Evolutionary conservation across 2,888 invertebrate genomes (phyloP).

Genomic region (Blera fallax): DNA sequence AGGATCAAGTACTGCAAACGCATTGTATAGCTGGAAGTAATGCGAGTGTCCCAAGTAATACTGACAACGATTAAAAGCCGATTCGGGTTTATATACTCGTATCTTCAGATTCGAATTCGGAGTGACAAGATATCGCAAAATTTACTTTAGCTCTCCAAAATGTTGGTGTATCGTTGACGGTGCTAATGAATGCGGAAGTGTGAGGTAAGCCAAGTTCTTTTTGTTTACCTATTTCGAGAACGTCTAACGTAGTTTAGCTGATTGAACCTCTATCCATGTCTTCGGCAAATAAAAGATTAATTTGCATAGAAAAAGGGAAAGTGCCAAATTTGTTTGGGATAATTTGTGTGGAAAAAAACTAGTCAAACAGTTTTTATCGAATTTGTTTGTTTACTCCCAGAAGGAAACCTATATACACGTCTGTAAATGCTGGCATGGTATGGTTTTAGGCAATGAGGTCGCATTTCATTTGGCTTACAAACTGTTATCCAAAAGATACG

Average conservation of each 20-base stretch:
- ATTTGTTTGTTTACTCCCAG: not conserved
- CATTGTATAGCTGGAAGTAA: not conserved
- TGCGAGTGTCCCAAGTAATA: not conserved
- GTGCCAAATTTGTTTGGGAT: conserved; percentile 11
- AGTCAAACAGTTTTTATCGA: not conserved
- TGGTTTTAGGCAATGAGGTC: too few relatives aligned
- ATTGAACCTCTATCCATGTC: not conserved
- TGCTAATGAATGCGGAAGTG: conserved; percentile 34
- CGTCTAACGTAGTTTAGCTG: not conserved
- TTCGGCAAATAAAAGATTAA: not conserved
- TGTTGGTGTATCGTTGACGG: not conserved
- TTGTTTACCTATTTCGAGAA: conserved; percentile 1
- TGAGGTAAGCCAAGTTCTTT: not conserved
- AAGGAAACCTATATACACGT: not conserved
- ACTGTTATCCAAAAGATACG: too few relatives aligned
- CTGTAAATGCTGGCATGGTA: too few relatives aligned
- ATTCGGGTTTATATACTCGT: conserved; percentile 8
- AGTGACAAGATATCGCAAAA: not conserved
- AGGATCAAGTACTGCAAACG: not conserved
- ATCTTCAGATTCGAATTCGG: not conserved
- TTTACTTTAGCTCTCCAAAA: not conserved
- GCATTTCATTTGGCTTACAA: too few relatives aligned
- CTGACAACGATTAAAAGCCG: not conserved
- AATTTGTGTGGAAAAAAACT: not conserved
- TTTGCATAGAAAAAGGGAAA: conserved; percentile 52